Evolutionary conservation across 2,113 vertebrate genomes (phyloP), one percentile per base, ranked within the genome.

Genomic region (Prunella himalayana): DNA sequence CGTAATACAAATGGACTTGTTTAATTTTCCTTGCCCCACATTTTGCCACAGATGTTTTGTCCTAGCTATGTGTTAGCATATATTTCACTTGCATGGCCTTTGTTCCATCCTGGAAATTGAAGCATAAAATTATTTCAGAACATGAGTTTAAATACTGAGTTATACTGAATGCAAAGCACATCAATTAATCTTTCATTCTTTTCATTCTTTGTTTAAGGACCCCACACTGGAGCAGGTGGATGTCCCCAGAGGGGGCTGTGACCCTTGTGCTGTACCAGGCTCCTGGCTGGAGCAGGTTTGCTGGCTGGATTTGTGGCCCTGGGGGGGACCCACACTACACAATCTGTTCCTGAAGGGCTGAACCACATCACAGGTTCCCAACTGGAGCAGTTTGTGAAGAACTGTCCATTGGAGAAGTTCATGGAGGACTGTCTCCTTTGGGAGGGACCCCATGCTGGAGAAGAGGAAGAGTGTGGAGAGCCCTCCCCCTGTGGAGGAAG

Each of bases 21-120:
- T 86, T 79, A 51, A 76, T 91, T 92, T 95, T 91, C 45, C 66
- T 82, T 87, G 27, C 22, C 73, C 61, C 13, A 44, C 27, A 65
- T 76, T 88, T 94, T 95, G 63, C 53, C 54, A n/a, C 20, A 60
- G 60, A 47, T 64, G 9, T 69, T 89, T 82, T 85, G 8, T 81
- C 28, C 41, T 44, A 39, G 31, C 10, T 59, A 3, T n/a, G 10
- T 53, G n/a, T 60, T 75, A 82, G n/a, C 12, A 19, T 63, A 42
- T 76, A 76, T 76, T 92, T 90, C 28, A 31, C 61, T 76, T 79
- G 15, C 78, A 45, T 54, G 16, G 39, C 33, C 42, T 91, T 89
- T 78, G 41, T 68, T 73, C 31, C 49, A 68, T 39, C 22, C 39
- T 60, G 39, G 49, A 84, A 86, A 91, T 24, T 11, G 86, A 60